Base-by-base conservation (phyloP, 2,888 invertebrate genomes). In the Teinopalpus imperialis region DNA sequence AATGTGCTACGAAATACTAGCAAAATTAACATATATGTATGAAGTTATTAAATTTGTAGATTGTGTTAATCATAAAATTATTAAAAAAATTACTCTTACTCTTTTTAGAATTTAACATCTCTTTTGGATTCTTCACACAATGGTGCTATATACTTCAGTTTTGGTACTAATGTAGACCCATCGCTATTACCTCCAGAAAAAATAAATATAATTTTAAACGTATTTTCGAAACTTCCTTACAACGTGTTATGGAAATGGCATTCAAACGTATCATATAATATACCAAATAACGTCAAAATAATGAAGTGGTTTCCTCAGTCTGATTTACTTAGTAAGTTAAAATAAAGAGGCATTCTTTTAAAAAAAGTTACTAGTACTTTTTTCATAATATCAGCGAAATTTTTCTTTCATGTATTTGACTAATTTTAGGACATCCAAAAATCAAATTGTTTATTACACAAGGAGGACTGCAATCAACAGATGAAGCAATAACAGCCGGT, bases 231-330 rank as follows among this genome's bases (percentile, higher is more conserved):
- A 32, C 51, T 87, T 12, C 77, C 74, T 1, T 85, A 85, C 48
- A 70, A 77, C 27, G 70, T 89, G 3, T 48, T 90, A 2, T 81
- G 81, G 79, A 88, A 80, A 50, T 78, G 68, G 66, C 67, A 74
- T 44, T 53, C 54, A 0, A 72, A 75, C 7, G 52, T 46, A 12
- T 48, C 74, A 43, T 57, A 57, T 1, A 9, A 5, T 1, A 24
- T 36, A 8, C 37, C 48, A 1, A 5, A 20, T 10, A 48, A 48
- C 14, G 56, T 90, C 0, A 77, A 57, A 37, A 61, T 82, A 24
- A 63, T 61, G 1, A 82, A 82, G 49, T 90, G 90, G 89, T 57
- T 88, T 12, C 86, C 88, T 0, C 90, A 90, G 39, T 68, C 76
- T 5, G 82, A 82, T 56, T 49, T 87, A 6, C 50, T 87, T 1